Conservation (phyloP, 2,113 vertebrate genomes). For the Montifringilla adamsi region DNA sequence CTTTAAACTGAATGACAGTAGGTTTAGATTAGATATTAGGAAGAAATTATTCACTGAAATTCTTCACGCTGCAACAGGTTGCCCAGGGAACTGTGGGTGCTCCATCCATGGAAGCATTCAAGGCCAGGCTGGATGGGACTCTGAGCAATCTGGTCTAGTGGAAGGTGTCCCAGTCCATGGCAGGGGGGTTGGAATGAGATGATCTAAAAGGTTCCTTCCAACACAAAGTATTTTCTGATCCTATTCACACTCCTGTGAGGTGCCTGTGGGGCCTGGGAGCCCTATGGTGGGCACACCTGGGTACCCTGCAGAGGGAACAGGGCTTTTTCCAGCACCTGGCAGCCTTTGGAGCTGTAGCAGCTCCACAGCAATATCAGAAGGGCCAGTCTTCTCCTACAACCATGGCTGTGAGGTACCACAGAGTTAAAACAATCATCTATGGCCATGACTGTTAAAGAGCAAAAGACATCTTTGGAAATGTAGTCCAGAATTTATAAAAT, state of each 20-base stretch:
- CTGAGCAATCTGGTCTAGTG: background rate
- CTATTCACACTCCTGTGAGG: background rate
- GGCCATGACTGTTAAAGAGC: background rate
- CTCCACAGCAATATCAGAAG: background rate
- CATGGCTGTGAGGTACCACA: background rate
- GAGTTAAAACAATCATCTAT: background rate
- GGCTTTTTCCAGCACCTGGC: background rate
- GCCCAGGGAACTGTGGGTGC: background rate
- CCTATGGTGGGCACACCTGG: rapidly evolving
- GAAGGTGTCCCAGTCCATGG: background rate
- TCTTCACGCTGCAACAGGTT: background rate
- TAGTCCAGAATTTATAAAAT: background rate
- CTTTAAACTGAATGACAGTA: background rate
- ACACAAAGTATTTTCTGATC: background rate
- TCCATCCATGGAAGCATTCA: background rate
- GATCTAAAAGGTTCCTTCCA: background rate
- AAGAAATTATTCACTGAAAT: background rate
- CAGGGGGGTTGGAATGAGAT: background rate
- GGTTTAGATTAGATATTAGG: background rate
- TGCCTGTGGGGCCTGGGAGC: background rate
- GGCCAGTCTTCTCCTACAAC: background rate
- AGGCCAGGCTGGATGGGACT: background rate
- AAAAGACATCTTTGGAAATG: background rate
- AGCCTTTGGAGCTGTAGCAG: background rate
- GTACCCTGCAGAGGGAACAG: background rate